phyloP scores from a whole-genome alignment of 2,797 vertebrate species.

The Sebastes aleutianus region DNA sequence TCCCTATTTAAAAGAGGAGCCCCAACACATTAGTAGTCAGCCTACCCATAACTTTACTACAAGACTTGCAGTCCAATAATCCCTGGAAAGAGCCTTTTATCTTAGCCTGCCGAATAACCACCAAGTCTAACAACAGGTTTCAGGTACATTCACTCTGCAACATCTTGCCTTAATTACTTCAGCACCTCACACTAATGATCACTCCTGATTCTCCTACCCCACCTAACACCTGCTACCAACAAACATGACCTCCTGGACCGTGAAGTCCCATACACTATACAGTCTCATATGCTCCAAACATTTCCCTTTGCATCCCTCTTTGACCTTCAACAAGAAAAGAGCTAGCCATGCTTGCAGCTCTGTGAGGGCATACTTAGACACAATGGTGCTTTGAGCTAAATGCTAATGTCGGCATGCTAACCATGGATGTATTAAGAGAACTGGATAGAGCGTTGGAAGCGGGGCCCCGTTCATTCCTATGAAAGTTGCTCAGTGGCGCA shows the following conservation, averaged over 20 bases:
- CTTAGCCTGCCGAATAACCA: background rate
- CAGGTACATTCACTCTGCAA: background rate
- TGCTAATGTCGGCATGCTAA: background rate
- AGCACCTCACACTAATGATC: background rate
- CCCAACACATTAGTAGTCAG: background rate
- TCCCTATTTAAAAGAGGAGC: constrained; percentile 14
- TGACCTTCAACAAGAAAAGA: constrained; percentile 31
- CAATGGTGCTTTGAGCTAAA: background rate
- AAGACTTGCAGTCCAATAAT: constrained; percentile 2
- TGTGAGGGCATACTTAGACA: background rate
- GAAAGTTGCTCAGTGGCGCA: no score
- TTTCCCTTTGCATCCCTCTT: constrained; percentile 3
- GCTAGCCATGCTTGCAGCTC: background rate
- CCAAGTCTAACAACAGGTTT: background rate
- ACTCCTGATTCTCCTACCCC: background rate
- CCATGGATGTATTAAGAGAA: no score
- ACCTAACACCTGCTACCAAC: background rate
- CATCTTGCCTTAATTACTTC: background rate
- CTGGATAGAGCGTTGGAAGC: no score
- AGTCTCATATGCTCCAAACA: background rate
- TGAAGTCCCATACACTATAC: background rate
- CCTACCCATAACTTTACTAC: background rate
- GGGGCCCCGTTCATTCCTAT: no score
- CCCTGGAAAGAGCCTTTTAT: background rate
- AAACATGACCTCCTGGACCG: background rate